phyloP scores from a whole-genome alignment of 64 coral and sea anemone genomes.

The Pocillopora verrucosa region DNA sequence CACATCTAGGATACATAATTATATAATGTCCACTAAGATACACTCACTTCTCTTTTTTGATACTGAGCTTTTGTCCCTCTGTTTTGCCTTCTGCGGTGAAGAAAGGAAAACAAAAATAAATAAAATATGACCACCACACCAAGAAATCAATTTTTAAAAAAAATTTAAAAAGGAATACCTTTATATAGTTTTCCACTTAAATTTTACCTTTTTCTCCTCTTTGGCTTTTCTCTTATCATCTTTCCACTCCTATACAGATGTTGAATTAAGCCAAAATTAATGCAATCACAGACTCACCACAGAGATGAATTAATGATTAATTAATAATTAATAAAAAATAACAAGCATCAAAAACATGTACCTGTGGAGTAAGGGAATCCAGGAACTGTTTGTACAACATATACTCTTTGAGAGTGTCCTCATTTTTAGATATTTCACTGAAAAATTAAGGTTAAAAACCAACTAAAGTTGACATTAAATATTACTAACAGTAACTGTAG shows the following conservation, averaged over 20 bases:
- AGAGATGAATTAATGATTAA: too few species aligned
- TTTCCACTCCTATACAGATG: slow-evolving; percentile 72
- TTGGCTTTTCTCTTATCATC: slow-evolving; percentile 73
- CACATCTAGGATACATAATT: neutral
- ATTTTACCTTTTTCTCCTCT: slow-evolving; percentile 79
- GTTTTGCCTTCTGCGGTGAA: slow-evolving; percentile 60
- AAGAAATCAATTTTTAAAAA: neutral
- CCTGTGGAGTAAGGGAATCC: slow-evolving; percentile 91
- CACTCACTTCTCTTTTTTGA: slow-evolving; percentile 62
- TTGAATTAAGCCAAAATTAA: too few species aligned
- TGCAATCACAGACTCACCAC: too few species aligned
- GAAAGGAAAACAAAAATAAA: neutral
- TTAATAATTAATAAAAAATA: too few species aligned
- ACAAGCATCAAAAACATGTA: neutral
- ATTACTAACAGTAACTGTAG: neutral
- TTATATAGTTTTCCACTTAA: neutral
- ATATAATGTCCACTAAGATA: too few species aligned
- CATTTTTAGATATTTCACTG: slow-evolving; percentile 99
- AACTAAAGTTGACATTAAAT: neutral
- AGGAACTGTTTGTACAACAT: slow-evolving; percentile 92
- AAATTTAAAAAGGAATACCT: neutral
- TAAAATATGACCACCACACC: neutral
- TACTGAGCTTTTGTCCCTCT: slow-evolving; percentile 50
- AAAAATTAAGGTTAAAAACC: neutral
- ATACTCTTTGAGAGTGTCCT: slow-evolving; percentile 95